phyloP scores from a whole-genome alignment of 2,888 invertebrate species.

The Philonicus albiceps region DNA sequence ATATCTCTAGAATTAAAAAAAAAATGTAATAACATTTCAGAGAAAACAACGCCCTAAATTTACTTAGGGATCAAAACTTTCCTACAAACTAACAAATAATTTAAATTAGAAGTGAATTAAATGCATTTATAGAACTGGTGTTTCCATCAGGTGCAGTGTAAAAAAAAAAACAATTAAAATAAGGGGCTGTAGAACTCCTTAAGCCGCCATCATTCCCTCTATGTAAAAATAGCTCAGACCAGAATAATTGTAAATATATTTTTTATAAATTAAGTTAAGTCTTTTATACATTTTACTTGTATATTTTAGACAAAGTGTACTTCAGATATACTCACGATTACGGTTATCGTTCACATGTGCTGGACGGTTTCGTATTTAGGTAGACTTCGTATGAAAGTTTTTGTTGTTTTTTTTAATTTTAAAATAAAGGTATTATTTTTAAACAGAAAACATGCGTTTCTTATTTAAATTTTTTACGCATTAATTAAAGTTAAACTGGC shows the following conservation, averaged over 20 bases:
- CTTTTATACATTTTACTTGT: conserved; percentile 16
- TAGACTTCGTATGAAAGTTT: not conserved
- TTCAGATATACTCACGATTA: conserved; percentile 15
- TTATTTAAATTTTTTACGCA: not conserved
- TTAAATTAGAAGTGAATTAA: not conserved
- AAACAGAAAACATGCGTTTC: not conserved
- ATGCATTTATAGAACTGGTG: not conserved
- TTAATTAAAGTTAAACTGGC: not conserved
- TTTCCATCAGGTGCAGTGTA: not conserved
- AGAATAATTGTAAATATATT: conserved; percentile 26
- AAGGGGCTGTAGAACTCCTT: not conserved
- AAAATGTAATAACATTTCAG: not conserved
- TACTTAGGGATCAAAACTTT: conserved; percentile 6
- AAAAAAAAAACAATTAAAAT: not conserved
- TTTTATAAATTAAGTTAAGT: conserved; percentile 7
- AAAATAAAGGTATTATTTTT: conserved; percentile 2
- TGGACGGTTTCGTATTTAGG: not conserved
- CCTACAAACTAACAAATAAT: not conserved
- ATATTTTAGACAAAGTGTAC: conserved; percentile 25
- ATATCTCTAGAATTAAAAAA: not conserved
- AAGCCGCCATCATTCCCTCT: conserved; percentile 2
- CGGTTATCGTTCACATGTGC: not conserved
- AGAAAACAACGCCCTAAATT: not conserved
- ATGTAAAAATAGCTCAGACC: not conserved
- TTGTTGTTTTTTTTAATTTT: conserved; percentile 12